These are phyloP conservation scores for Rhopilema esculentum DNA, from an alignment of 30 jellyfish, hydroid and myxozoan genomes.

Conservation along the genomic window DNA sequence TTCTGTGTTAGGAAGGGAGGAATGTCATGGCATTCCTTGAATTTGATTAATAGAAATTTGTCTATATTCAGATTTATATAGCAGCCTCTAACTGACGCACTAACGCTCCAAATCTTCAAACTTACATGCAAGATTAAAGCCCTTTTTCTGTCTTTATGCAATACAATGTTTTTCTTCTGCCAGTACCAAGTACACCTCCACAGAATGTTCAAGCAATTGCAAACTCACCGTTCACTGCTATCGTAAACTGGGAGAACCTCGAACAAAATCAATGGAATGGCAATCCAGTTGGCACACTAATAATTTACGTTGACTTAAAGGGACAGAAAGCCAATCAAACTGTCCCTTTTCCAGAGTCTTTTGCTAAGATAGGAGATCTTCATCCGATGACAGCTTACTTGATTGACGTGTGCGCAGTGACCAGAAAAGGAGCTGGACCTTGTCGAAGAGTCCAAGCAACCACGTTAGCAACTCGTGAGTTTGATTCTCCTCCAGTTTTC, in stretches of 20 bases:
- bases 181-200: slow-evolving; percentile 76
- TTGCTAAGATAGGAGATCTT: background rate
- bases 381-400: slow-evolving; percentile 47
- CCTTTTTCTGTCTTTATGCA: background rate
- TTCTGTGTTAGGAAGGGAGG: too few species aligned
- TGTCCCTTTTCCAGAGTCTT: slow-evolving; percentile 4
- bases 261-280: slow-evolving; percentile 23
- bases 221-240: slow-evolving; percentile 22
- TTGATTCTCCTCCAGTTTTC: background rate
- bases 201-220: slow-evolving; percentile 5
- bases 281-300: slow-evolving; percentile 6
- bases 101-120: too few species aligned
- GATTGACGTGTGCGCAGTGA: slow-evolving; percentile 49
- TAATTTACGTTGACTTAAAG: slow-evolving; percentile 1
- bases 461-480: slow-evolving; percentile 36
- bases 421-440: slow-evolving; percentile 63
- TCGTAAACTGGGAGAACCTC: slow-evolving; percentile 44
- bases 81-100: too few species aligned
- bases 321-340: background rate
- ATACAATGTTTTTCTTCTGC: background rate
- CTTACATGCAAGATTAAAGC: too few species aligned
- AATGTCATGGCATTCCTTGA: too few species aligned
- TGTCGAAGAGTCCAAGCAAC: slow-evolving; percentile 47
- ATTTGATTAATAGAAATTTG: too few species aligned
- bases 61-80: too few species aligned